Percentiles rank a stretch among this genome's conserved stretches.
Evolutionary conservation across 2,113 vertebrate genomes (phyloP).

Genomic region (Chaenocephalus aceratus): DNA sequence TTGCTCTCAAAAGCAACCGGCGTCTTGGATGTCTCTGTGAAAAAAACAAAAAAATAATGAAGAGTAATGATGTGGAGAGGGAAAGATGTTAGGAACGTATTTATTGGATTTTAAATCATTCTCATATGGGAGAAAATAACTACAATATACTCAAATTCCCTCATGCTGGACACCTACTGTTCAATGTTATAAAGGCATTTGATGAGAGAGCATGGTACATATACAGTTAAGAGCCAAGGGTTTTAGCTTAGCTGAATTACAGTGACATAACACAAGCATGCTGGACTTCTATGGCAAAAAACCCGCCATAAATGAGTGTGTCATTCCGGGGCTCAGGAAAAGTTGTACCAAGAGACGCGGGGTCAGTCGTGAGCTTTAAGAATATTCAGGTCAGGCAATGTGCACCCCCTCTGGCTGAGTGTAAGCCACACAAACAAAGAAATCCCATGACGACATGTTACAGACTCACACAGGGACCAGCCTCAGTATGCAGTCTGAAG

Average conservation of each 20-base stretch:
- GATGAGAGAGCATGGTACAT: constrained; percentile 14
- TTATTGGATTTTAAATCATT: neutral
- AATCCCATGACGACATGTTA: constrained; percentile 36
- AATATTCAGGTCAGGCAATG: constrained; percentile 27
- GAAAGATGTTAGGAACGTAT: neutral
- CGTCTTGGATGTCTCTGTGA: constrained; percentile 81
- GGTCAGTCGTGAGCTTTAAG: constrained; percentile 39
- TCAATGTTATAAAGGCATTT: constrained; percentile 16
- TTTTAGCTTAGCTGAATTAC: constrained; percentile 58
- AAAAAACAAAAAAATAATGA: neutral
- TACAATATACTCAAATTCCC: neutral
- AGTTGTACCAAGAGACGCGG: constrained; percentile 40
- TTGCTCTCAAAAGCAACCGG: constrained; percentile 71
- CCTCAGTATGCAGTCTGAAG: constrained; percentile 5
- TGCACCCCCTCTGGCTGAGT: constrained; percentile 17
- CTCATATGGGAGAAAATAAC: neutral
- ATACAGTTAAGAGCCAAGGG: constrained; percentile 26
- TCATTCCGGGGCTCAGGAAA: constrained; percentile 41
- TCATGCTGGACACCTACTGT: neutral
- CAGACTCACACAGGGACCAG: neutral
- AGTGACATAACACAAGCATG: constrained; percentile 52
- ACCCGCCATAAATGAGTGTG: constrained; percentile 32
- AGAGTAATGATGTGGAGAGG: neutral
- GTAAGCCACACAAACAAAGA: constrained; percentile 38
- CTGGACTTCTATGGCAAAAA: constrained; percentile 26